Evolutionary conservation across 2,888 invertebrate species (phyloP).

Genomic region (Callinectes sapidus): DNA sequence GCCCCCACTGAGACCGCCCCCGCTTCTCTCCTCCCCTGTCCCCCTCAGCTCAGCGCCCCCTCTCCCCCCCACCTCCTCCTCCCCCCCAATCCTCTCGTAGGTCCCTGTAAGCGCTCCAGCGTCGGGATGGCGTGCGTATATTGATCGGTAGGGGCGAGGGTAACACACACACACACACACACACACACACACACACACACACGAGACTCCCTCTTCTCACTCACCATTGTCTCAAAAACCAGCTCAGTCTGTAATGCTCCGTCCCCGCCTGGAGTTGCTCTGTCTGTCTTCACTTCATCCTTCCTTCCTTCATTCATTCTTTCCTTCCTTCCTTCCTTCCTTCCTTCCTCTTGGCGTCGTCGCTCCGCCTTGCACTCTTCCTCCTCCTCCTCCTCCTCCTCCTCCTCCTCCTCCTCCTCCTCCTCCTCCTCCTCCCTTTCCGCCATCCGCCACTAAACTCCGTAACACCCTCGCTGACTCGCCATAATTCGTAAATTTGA

Average conservation of each 20-base stretch:
- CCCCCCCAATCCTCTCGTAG: not conserved
- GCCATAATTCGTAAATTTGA: slow-evolving; percentile 38
- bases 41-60: not conserved
- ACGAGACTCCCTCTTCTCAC: not conserved
- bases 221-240: slow-evolving; percentile 30
- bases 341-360: not conserved
- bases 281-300: not conserved
- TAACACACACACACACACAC: slow-evolving; percentile 36
- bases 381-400: too few relatives aligned
- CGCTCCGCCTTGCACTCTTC: not conserved
- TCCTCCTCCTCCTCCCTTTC: not conserved
- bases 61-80: not conserved
- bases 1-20: slow-evolving; percentile 3
- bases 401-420: not conserved
- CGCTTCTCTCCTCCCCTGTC: not conserved
- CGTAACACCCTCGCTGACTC: slow-evolving; percentile 9
- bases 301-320: not conserved
- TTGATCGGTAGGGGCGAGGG: slow-evolving; percentile 36
- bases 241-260: not conserved
- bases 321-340: not conserved
- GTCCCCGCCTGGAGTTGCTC: not conserved
- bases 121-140: slow-evolving; percentile 33
- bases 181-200: slow-evolving; percentile 11
- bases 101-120: not conserved
- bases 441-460: slow-evolving; percentile 37